Conservation (phyloP, 2,797 vertebrate genomes). For the Odontamblyopus rebecca region DNA sequence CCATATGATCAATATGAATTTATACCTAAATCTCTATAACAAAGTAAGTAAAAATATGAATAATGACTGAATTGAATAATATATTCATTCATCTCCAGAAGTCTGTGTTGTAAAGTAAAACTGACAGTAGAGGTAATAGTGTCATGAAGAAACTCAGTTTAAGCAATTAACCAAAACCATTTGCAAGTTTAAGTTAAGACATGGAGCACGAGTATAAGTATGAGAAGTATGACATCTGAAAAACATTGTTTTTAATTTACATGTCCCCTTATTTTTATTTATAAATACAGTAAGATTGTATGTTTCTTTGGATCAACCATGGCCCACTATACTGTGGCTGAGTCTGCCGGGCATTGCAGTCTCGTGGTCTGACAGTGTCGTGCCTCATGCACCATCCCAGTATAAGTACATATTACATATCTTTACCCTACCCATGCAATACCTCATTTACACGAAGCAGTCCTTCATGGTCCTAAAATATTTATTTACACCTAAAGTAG, state of each 20-base stretch:
- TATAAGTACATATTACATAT: no score
- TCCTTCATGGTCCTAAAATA: background rate
- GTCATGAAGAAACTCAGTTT: no score
- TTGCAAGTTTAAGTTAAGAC: no score
- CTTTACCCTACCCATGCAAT: no score
- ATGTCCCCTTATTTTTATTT: background rate
- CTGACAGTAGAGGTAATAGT: no score
- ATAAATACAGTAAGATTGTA: background rate
- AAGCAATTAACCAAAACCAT: no score
- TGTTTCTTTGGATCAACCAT: background rate
- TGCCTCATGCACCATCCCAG: slow-evolving; percentile 64
- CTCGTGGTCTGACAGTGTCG: slow-evolving; percentile 58
- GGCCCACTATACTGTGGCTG: background rate
- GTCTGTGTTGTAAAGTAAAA: no score
- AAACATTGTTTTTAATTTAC: no score
- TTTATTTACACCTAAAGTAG: slow-evolving; percentile 13
- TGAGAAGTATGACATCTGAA: no score
- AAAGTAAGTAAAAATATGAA: slow-evolving; percentile 29
- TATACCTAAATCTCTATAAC: slow-evolving; percentile 46
- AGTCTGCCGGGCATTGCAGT: slow-evolving; percentile 71
- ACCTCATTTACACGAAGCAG: no score
- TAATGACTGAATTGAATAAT: background rate
- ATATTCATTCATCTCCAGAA: no score
- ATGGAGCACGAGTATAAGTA: no score
- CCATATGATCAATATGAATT: slow-evolving; percentile 29